Conservation (phyloP, 2,888 invertebrate species). For the Trichacis sp. region DNA sequence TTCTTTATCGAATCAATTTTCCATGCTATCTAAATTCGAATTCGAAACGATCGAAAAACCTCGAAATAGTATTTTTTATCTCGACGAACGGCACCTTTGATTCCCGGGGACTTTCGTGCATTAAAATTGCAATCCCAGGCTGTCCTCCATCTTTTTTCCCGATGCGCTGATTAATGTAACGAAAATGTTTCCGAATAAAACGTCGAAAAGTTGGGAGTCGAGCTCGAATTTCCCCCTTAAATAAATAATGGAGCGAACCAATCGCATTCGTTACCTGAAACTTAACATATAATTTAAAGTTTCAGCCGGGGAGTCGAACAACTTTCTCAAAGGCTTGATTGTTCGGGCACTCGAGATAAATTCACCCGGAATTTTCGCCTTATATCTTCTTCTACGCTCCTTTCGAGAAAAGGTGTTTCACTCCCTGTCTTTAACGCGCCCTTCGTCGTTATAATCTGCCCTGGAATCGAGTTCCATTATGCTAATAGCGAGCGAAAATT, state of each 20-base stretch:
- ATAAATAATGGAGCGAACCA: constrained; percentile 41
- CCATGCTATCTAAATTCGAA: background rate
- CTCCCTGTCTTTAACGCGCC: background rate
- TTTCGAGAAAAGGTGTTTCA: constrained; percentile 34
- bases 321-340: constrained; percentile 42
- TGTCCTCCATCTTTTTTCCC: background rate
- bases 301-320: constrained; percentile 35
- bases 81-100: too few relatives aligned
- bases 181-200: constrained; percentile 15
- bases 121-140: too few relatives aligned
- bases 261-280: constrained; percentile 42
- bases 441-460: background rate
- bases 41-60: background rate
- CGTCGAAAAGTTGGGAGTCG: background rate
- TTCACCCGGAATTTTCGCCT: constrained; percentile 38
- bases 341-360: constrained; percentile 37
- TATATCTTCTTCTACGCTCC: constrained; percentile 18
- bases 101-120: too few relatives aligned
- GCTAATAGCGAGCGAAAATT: background rate
- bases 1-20: too few relatives aligned
- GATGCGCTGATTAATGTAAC: background rate
- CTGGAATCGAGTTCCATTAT: background rate
- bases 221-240: constrained; percentile 30
- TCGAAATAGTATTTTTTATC: too few relatives aligned
- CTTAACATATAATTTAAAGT: constrained; percentile 45